Percentiles rank a stretch among this genome's conserved stretches.
These are phyloP conservation scores for Dusona sp. DNA, from an alignment of 2,888 invertebrate species.

Conservation along the genomic window DNA sequence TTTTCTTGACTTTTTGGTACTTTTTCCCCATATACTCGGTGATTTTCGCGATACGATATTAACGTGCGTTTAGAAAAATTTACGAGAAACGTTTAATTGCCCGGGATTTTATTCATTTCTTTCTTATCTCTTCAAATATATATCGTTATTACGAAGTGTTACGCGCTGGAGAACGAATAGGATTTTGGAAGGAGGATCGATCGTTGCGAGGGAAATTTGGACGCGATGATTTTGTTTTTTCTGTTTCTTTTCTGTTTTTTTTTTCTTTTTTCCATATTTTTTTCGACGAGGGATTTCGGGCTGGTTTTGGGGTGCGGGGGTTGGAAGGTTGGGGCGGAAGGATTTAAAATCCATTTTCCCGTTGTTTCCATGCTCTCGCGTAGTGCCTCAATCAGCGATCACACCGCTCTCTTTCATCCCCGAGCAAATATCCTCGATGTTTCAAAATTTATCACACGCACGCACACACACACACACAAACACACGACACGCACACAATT, in stretches of 20 bases:
- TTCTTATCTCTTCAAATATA: background rate
- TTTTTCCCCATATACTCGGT: background rate
- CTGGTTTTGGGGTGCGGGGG: background rate
- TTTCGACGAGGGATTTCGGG: constrained; percentile 14
- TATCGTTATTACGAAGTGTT: background rate
- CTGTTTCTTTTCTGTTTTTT: too few species aligned
- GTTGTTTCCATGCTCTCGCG: constrained; percentile 12
- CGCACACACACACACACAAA: constrained; percentile 25
- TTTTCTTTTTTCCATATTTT: background rate
- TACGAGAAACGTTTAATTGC: background rate
- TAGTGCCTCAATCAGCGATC: constrained; percentile 44
- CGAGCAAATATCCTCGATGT: constrained; percentile 27
- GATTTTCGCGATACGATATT: background rate
- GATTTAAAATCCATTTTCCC: background rate
- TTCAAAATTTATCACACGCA: constrained; percentile 1
- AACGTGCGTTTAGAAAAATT: background rate
- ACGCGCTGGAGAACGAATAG: background rate
- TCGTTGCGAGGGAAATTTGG: background rate
- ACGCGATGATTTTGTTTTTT: too few species aligned
- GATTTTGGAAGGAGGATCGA: background rate
- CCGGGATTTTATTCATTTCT: background rate
- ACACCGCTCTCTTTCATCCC: constrained; percentile 34
- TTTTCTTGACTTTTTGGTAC: background rate
- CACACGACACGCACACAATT: constrained; percentile 11
- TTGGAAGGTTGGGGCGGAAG: background rate